Evolutionary conservation across 2,797 vertebrate genomes (phyloP), one percentile per base, ranked within the genome.

Genomic region (Danio albolineatus): DNA sequence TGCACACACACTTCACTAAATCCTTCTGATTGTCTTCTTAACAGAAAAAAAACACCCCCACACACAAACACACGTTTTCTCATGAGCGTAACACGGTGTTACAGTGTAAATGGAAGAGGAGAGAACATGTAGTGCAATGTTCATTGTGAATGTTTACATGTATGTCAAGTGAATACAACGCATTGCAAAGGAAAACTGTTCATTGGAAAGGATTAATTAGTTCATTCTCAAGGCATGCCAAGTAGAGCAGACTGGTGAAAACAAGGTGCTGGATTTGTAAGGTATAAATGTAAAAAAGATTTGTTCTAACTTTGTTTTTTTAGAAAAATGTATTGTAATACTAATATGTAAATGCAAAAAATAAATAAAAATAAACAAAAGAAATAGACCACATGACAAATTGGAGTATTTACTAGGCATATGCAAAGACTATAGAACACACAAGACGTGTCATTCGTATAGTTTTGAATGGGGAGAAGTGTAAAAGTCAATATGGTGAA

Each of bases 21-120:
- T 16, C 21, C 71, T 49, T 67, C 53, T 53, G 79, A 85, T 85
- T 83, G 82, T 83, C 84, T 57, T 51, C 49, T 76, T 21, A 79
- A 56, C 60, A 65, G 74, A 73, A 70, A 43, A 17, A 54, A 70
- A 59, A 53, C 53, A 19, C 46, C 36, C 56, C 41, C 61, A 28
- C 28, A 1, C n/a, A n/a, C n/a, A n/a, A n/a, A n/a, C 28, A 28
- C 28, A 28, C 28, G 3, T 1, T 28, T n/a, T 53, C 9, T 66
- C 74, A 66, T 38, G 28, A 78, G 67, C 67, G 12, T 6, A 48
- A 56, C 38, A 19, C 39, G n/a, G n/a, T n/a, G n/a, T n/a, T n/a
- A n/a, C 12, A 10, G 66, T 57, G 19, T 41, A 12, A 51, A 3
- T 21, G 8, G 53, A 49, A 48, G 14, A 13, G 2, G 13, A 51